Conservation (phyloP, 2,888 invertebrate species). For the Silvanus unidentatus region DNA sequence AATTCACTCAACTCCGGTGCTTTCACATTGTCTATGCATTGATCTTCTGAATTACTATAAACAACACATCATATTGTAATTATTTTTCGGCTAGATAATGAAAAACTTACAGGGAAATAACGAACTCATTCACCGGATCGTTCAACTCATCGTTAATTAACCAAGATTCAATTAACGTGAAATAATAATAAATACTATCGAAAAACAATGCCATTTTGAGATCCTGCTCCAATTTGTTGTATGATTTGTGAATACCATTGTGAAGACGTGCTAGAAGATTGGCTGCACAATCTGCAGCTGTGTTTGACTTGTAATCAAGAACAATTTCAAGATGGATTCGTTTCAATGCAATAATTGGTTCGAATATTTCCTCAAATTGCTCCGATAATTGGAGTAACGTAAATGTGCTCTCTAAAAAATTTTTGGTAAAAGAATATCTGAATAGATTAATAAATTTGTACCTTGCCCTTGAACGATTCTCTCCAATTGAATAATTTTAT, state of each 20-base stretch:
- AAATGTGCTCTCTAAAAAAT: slow-evolving; percentile 35
- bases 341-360: slow-evolving; percentile 30
- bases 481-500: slow-evolving; percentile 33
- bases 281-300: slow-evolving; percentile 27
- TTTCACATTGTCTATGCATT: no score
- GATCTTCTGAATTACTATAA: slow-evolving; percentile 22
- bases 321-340: slow-evolving; percentile 31
- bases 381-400: slow-evolving; percentile 35
- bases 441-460: slow-evolving; percentile 12
- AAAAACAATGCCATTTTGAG: slow-evolving; percentile 38
- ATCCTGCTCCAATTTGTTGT: slow-evolving; percentile 37
- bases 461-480: slow-evolving; percentile 36
- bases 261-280: slow-evolving; percentile 33
- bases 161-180: slow-evolving; percentile 38
- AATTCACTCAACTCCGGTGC: slow-evolving; percentile 24
- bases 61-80: neutral
- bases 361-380: slow-evolving; percentile 30
- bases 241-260: slow-evolving; percentile 29
- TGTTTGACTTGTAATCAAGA: slow-evolving; percentile 23
- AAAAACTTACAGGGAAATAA: slow-evolving; percentile 11
- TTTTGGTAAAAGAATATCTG: neutral
- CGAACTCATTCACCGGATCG: slow-evolving; percentile 38
- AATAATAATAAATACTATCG: slow-evolving; percentile 38
- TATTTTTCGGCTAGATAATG: neutral
- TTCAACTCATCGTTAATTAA: slow-evolving; percentile 37